Base-by-base conservation (phyloP, 2,113 vertebrate genomes). In the Triplophysa rosa region DNA sequence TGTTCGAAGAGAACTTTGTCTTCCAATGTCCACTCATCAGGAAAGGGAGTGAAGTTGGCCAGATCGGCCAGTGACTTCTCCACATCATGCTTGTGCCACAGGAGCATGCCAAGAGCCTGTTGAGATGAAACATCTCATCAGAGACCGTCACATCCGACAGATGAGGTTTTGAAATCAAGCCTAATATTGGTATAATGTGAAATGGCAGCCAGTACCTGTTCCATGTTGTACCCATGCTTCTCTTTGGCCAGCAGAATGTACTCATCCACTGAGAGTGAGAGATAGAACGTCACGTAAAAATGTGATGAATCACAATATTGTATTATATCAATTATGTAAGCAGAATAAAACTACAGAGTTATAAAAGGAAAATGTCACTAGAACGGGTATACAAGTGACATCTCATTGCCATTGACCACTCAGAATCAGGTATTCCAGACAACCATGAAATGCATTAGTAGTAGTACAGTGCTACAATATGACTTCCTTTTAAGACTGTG, bases 181-280 rank as follows among this genome's bases (percentile, higher is more conserved):
- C 21, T 63, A 37, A 14, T 33, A 52, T 54, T 65, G 12, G 10
- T 17, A 16, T 11, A 0, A 45, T 37, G 16, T 29, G 42, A 3
- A 58, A 21, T 58, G 54, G 54, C 54, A 58, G 54, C 19, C 8
- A 10, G 1, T 92, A 98, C 97, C 95, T 99, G 98, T 89, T 99
- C 98, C 91, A 99, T 97, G 85, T 98, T 99, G 93, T 99, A 99
- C 82, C 98, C 98, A 80, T 99, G 98, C 85, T 98, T 98, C 90
- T 99, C 98, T 86, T 99, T 99, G 66, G 98, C 97, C 94, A 99
- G 96, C 79, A 97, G 92, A 90, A 99, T 97, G 85, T 99, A 99
- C 87, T 99, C 96, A 80, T 99, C 98, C 95, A 99, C 98, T 99
- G 84, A n/a, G 70, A 6, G 67, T 5, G 68, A 21, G 59, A 9